Evolutionary conservation across 2,113 vertebrate species (phyloP).

Genomic region (Hiodon tergisus): DNA sequence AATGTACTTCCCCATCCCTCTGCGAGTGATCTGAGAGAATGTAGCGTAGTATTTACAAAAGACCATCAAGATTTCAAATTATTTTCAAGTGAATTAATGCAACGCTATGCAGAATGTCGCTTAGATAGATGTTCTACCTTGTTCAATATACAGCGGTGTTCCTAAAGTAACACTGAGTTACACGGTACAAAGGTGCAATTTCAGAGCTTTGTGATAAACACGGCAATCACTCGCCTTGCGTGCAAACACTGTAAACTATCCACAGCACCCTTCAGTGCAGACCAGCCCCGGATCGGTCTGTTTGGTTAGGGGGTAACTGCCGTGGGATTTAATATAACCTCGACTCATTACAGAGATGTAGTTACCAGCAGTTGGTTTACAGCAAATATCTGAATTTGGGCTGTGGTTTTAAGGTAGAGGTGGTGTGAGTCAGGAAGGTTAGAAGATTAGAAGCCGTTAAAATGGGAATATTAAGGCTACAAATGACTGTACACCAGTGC

Average conservation of each 20-base stretch:
- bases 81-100: neutral
- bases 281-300: neutral
- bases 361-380: neutral
- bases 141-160: too few species aligned
- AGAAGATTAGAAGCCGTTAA: too few species aligned
- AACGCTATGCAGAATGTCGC: neutral
- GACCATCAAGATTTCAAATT: neutral
- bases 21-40: neutral
- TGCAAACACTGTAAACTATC: conserved; percentile 10
- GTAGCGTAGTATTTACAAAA: neutral
- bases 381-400: neutral
- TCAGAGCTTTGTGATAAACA: conserved; percentile 13
- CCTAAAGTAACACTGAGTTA: neutral
- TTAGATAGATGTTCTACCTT: too few species aligned
- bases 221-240: conserved; percentile 21
- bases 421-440: too few species aligned
- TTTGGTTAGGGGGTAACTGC: neutral
- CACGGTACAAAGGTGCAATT: conserved; percentile 4
- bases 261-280: conserved; percentile 15
- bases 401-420: neutral
- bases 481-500: too few species aligned
- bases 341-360: neutral
- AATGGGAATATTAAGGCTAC: neutral
- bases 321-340: neutral
- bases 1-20: neutral